Evolutionary conservation across 2,888 invertebrate genomes (phyloP).

Genomic region (Herminia tarsipennalis): DNA sequence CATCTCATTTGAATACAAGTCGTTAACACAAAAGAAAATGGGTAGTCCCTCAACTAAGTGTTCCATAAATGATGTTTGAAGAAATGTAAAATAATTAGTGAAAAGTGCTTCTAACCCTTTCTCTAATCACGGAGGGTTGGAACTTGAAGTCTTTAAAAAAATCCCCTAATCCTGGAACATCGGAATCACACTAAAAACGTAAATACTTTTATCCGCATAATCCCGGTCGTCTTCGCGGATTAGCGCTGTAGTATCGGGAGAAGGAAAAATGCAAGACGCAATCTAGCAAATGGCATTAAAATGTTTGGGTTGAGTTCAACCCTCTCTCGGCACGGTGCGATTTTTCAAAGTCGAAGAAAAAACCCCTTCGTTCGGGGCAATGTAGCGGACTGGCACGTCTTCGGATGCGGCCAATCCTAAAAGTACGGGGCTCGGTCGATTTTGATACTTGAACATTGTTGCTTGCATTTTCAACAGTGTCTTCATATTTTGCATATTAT

Average conservation of each 20-base stretch:
- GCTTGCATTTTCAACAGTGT: too few species aligned
- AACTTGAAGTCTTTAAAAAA: conserved; percentile 78
- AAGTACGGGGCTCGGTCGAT: conserved; percentile 38
- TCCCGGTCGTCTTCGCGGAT: conserved; percentile 81
- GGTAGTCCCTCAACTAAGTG: conserved; percentile 51
- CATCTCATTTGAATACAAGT: conserved; percentile 41
- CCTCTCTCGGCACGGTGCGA: conserved; percentile 77
- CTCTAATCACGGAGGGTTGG: conserved; percentile 73
- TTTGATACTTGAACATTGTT: conserved; percentile 61
- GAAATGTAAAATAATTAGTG: conserved; percentile 80
- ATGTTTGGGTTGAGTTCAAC: conserved; percentile 82
- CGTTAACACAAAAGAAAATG: conserved; percentile 51
- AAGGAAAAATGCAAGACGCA: conserved; percentile 84
- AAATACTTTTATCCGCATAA: conserved; percentile 81
- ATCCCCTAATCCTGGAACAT: conserved; percentile 75
- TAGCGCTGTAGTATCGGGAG: conserved; percentile 73
- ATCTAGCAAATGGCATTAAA: conserved; percentile 86
- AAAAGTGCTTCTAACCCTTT: conserved; percentile 80
- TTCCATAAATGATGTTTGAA: conserved; percentile 59
- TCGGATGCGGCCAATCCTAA: conserved; percentile 72
- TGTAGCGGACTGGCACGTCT: conserved; percentile 84
- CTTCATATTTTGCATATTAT: too few species aligned
- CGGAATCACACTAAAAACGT: conserved; percentile 81
- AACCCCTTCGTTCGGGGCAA: conserved; percentile 78
- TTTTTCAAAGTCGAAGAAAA: conserved; percentile 84